These are phyloP conservation scores for Nasonovia ribisnigri DNA, from an alignment of 2,888 invertebrate species.

Conservation along the genomic window DNA sequence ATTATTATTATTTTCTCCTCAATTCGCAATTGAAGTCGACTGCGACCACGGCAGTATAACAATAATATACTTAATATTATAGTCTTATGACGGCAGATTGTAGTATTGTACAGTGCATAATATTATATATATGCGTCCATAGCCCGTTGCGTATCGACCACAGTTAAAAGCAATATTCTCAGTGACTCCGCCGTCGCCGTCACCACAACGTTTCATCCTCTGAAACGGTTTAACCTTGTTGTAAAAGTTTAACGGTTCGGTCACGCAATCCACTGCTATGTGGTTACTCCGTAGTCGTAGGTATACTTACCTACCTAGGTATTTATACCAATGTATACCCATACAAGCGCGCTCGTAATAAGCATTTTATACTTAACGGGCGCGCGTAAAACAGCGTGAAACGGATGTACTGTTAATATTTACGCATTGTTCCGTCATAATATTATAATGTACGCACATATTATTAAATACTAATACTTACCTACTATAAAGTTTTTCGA, in stretches of 20 bases:
- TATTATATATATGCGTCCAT: background rate
- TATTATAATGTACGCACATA: background rate
- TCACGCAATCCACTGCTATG: slow-evolving; percentile 50
- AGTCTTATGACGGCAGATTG: background rate
- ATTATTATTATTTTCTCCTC: background rate
- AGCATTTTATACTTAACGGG: background rate
- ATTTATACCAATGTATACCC: background rate
- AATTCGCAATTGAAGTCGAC: background rate
- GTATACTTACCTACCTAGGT: background rate
- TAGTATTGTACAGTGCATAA: too few species aligned
- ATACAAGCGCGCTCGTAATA: background rate
- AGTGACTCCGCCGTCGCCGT: background rate
- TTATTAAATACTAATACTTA: background rate
- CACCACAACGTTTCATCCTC: background rate
- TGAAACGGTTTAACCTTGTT: slow-evolving; percentile 31
- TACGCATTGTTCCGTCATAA: background rate
- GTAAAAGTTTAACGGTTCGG: slow-evolving; percentile 50
- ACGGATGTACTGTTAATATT: background rate
- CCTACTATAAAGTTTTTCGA: background rate
- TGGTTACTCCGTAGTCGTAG: background rate
- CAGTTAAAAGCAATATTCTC: background rate
- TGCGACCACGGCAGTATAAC: background rate
- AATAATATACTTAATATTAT: background rate
- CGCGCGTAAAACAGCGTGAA: background rate
- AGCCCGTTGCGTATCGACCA: slow-evolving; percentile 48